phyloP scores from a whole-genome alignment of 2,113 vertebrate species.

The Myotis lucifugus region DNA sequence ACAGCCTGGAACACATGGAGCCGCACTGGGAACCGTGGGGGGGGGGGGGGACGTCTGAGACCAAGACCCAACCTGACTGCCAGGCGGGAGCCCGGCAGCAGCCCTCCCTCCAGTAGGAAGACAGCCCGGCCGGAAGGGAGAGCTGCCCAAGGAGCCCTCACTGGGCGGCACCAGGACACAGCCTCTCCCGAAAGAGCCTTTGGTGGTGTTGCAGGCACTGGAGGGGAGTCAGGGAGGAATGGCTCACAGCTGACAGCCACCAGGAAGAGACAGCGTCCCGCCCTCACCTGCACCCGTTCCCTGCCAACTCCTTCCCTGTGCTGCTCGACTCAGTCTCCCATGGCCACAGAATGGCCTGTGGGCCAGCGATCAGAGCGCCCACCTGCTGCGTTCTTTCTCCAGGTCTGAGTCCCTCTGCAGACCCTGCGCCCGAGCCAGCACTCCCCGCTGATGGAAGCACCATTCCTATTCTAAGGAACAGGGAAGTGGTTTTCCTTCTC shows the following conservation, averaged over 20 bases:
- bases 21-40: accelerated
- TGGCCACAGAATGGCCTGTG: background rate
- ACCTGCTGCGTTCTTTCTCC: accelerated
- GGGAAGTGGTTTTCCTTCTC: accelerated
- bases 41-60: background rate
- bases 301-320: background rate
- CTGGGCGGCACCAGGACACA: background rate
- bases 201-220: accelerated
- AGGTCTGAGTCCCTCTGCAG: background rate
- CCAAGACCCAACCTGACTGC: background rate
- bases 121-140: background rate
- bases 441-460: background rate
- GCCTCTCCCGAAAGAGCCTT: background rate
- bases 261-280: no score
- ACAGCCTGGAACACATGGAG: background rate
- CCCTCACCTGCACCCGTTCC: background rate
- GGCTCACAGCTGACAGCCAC: background rate
- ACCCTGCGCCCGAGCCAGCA: accelerated
- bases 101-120: background rate
- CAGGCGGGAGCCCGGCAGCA: background rate
- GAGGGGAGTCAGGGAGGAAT: accelerated
- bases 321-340: background rate
- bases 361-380: background rate
- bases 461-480: accelerated
- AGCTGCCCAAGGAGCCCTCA: accelerated